Conservation (phyloP, 2,797 vertebrate species). For the Picus viridis region DNA sequence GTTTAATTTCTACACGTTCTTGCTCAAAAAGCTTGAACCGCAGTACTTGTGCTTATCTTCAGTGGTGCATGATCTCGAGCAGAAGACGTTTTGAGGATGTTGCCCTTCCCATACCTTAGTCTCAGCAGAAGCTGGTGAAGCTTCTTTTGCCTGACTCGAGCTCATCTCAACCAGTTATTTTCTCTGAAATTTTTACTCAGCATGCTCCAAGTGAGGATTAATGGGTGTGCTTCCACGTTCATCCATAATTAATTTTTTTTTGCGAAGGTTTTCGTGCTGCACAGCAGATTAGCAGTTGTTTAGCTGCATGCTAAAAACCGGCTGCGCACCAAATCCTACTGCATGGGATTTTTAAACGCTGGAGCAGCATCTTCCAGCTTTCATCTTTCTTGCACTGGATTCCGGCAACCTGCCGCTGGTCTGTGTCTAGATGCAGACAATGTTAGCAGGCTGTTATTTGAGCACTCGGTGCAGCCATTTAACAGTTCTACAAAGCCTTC, state of each 20-base stretch:
- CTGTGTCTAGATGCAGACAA: neutral
- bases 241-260: slow-evolving; percentile 45
- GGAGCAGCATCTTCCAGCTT: neutral
- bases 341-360: neutral
- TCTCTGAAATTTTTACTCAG: neutral
- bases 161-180: slow-evolving; percentile 5
- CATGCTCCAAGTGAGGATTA: neutral
- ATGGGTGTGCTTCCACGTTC: slow-evolving; percentile 7
- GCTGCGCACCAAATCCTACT: fast-evolving
- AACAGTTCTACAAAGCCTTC: neutral
- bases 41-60: neutral
- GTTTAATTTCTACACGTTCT: neutral
- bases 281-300: neutral
- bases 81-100: neutral
- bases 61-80: neutral
- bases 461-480: neutral
- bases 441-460: neutral
- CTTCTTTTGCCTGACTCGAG: neutral
- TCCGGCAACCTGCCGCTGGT: neutral
- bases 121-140: neutral
- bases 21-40: neutral
- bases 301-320: neutral
- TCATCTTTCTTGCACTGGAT: neutral
- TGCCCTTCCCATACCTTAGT: neutral
- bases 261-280: neutral